Conservation (phyloP, 2,888 invertebrate species). For the Thereva unica region DNA sequence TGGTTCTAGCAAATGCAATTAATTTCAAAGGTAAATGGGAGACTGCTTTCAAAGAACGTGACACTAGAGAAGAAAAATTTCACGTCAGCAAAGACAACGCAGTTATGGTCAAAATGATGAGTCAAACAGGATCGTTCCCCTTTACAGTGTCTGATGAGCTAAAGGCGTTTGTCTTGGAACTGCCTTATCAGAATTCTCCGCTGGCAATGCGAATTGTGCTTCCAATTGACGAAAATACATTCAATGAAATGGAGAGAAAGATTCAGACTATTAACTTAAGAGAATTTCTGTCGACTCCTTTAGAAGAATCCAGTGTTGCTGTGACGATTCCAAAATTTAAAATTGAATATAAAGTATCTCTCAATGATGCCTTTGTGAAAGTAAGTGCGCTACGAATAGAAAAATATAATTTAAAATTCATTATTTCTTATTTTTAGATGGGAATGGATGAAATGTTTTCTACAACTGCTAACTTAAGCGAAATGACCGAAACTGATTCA, state of each 20-base stretch:
- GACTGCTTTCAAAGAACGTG: conserved; percentile 64
- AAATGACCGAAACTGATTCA: conserved; percentile 60
- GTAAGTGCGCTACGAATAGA: conserved; percentile 50
- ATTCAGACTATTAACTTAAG: conserved; percentile 63
- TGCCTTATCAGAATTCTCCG: too few relatives aligned
- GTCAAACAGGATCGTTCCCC: conserved; percentile 57
- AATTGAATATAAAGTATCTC: conserved; percentile 72
- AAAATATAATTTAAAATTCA: neutral
- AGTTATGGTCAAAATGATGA: conserved; percentile 68
- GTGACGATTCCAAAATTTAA: conserved; percentile 81
- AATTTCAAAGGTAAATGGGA: conserved; percentile 85
- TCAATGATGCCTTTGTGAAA: conserved; percentile 64
- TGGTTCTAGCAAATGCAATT: conserved; percentile 81
- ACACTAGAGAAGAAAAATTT: conserved; percentile 65
- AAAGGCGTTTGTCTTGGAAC: too few relatives aligned
- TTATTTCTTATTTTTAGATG: conserved; percentile 60
- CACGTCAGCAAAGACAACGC: conserved; percentile 55
- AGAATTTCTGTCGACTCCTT: conserved; percentile 57
- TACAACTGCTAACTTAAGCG: conserved; percentile 64
- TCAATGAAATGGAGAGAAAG: conserved; percentile 65
- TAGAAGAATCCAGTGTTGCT: conserved; percentile 59
- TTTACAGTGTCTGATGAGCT: too few relatives aligned
- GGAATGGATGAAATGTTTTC: conserved; percentile 72
- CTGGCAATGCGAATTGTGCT: too few relatives aligned
- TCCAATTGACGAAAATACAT: conserved; percentile 62